phyloP scores from a whole-genome alignment of 2,113 vertebrate genomes.

The Nyctereutes procyonoides region DNA sequence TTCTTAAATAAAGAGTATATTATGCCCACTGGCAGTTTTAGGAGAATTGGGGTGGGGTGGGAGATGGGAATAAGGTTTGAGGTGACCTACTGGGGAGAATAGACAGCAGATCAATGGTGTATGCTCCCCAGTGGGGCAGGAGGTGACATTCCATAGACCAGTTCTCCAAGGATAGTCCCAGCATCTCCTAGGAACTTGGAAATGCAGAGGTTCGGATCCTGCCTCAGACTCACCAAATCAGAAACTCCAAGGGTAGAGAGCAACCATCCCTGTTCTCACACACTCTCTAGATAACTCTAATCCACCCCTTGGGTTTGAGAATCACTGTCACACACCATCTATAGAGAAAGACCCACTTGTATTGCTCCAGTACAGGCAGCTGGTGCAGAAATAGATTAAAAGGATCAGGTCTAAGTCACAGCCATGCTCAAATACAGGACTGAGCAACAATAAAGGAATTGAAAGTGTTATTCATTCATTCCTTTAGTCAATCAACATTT shows the following conservation, averaged over 20 bases:
- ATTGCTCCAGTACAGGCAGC: not conserved
- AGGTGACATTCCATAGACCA: not conserved
- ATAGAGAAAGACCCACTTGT: not conserved
- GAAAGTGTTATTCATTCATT: not conserved
- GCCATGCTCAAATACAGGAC: not conserved
- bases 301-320: not conserved
- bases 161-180: not conserved
- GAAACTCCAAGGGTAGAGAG: not conserved
- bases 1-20: not conserved
- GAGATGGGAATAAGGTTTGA: not conserved
- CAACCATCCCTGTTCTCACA: not conserved
- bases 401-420: not conserved
- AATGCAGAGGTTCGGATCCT: not conserved
- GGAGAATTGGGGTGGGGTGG: not conserved
- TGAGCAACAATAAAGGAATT: not conserved
- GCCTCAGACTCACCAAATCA: not conserved
- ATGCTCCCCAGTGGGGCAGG: not conserved
- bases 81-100: not conserved
- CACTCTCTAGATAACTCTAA: accelerated
- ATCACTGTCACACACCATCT: not conserved
- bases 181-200: not conserved
- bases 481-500: not conserved
- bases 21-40: not conserved
- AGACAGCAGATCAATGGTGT: not conserved
- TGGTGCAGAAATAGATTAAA: not conserved